phyloP scores from a whole-genome alignment of 2,113 vertebrate genomes.

The Ageneiosus marmoratus region DNA sequence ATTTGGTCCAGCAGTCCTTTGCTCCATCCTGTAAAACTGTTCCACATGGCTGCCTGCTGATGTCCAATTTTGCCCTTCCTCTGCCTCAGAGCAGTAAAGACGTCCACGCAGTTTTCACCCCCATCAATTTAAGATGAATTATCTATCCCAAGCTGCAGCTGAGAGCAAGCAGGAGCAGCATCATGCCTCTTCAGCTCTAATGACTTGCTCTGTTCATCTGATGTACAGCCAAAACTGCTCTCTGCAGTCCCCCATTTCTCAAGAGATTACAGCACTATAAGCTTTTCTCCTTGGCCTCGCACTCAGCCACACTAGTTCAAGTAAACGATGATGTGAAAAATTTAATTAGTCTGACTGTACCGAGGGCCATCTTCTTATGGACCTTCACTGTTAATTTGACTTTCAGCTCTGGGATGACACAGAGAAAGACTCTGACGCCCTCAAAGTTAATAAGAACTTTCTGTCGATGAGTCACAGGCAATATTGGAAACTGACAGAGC shows the following conservation, averaged over 20 bases:
- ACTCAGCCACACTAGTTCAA: not conserved
- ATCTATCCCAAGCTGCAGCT: constrained; percentile 62
- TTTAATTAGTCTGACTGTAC: not conserved
- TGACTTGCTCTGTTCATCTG: constrained; percentile 49
- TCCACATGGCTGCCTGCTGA: constrained; percentile 42
- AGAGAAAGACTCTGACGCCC: not conserved
- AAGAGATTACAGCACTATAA: constrained; percentile 22
- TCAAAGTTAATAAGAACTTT: constrained; percentile 24
- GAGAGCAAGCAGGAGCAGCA: constrained; percentile 47
- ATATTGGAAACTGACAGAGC: constrained; percentile 28
- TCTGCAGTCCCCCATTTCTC: constrained; percentile 30
- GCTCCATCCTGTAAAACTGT: not conserved
- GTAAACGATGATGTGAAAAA: not conserved
- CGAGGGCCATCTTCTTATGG: not conserved
- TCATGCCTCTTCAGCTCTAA: constrained; percentile 56
- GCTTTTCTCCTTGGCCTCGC: constrained; percentile 9
- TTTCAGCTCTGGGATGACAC: constrained; percentile 14
- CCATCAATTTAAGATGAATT: constrained; percentile 63
- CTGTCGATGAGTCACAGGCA: not conserved
- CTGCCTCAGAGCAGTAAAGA: constrained; percentile 38
- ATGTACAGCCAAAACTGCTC: constrained; percentile 20
- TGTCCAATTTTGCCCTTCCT: constrained; percentile 35
- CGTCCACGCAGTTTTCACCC: constrained; percentile 53
- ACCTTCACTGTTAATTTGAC: constrained; percentile 26
- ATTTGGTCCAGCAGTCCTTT: not conserved